Conservation (phyloP, 1,140 invertebrate genomes). For the Eurosta solidaginis region DNA sequence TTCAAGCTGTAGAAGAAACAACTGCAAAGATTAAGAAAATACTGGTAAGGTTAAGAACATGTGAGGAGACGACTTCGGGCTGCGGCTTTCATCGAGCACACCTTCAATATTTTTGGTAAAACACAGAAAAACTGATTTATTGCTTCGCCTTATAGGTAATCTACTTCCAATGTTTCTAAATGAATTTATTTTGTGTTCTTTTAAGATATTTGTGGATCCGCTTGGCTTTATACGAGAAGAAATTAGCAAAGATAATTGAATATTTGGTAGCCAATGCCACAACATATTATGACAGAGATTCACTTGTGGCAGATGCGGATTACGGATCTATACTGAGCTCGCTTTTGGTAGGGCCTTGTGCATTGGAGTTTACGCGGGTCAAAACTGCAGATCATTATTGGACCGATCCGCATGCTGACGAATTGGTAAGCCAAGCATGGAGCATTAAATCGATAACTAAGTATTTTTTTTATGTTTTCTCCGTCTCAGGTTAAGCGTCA, state of each 20-base stretch:
- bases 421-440: conserved; percentile 65
- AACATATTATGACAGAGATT: conserved; percentile 84
- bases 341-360: conserved; percentile 88
- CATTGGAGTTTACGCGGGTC: conserved; percentile 86
- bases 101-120: too few relatives aligned
- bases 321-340: conserved; percentile 91
- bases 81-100: too few relatives aligned
- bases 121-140: too few relatives aligned
- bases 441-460: not conserved
- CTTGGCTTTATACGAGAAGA: conserved; percentile 84
- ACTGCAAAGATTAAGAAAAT: too few relatives aligned
- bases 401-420: conserved; percentile 90
- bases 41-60: too few relatives aligned
- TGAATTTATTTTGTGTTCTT: not conserved
- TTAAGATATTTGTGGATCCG: conserved; percentile 84
- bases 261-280: conserved; percentile 80
- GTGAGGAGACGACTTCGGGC: too few relatives aligned
- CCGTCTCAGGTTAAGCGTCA: conserved; percentile 71
- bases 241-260: conserved; percentile 84
- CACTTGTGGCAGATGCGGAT: conserved; percentile 84
- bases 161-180: too few relatives aligned
- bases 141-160: not conserved
- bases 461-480: conserved; percentile 38
- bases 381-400: conserved; percentile 88
- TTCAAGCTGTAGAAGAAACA: too few relatives aligned